Base-by-base conservation (phyloP, 2,888 invertebrate species). In the Galerucella pusilla region DNA sequence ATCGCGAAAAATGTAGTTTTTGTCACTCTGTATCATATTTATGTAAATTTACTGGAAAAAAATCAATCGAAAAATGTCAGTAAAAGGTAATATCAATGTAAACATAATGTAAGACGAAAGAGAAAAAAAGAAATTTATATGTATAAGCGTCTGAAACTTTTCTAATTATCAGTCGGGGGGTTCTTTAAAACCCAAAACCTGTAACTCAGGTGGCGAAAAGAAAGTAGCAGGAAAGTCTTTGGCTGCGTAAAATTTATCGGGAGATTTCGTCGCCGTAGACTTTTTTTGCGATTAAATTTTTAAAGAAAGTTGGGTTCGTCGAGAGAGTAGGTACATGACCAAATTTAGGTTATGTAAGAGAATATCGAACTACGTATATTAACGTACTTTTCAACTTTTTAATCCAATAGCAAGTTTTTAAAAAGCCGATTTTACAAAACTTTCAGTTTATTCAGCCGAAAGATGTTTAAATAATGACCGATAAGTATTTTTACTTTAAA, bases 161-260 rank as follows among this genome's bases (percentile, higher is more conserved):
- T 71, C 71, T 71, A 71, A 71, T 71, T 71, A 71, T 71, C 71
- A 45, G 71, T 59, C 5, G 71, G 57, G 20, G 59, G 71, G 71
- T 65, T 65, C 71, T 65, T 71, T 45, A 65, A 71, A 71, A 71
- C 65, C 45, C 65, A 14, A 65, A 65, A 54, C 71, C 71, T 64
- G 71, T 64, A 64, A 71, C 71, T 71, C 71, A 71, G 71, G 71
- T 71, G 64, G 64, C 35, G 71, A 71, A 71, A 71, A 71, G 71
- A 71, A 71, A 71, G 42, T 71, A 57, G n/a, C 71, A 6, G 45
- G 65, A 42, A 71, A 71, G 71, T 71, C 65, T n/a, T 46, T 57
- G 54, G 57, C 71, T 57, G 57, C 65, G 71, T 71, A 71, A 71
- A 71, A 71, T 71, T 71, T 71, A 71, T 71, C 65, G 65, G 65